Percentiles rank a stretch among this genome's conserved stretches.
phyloP scores from a whole-genome alignment of 1,140 invertebrate genomes.

The Stegodyphus mimosarum region DNA sequence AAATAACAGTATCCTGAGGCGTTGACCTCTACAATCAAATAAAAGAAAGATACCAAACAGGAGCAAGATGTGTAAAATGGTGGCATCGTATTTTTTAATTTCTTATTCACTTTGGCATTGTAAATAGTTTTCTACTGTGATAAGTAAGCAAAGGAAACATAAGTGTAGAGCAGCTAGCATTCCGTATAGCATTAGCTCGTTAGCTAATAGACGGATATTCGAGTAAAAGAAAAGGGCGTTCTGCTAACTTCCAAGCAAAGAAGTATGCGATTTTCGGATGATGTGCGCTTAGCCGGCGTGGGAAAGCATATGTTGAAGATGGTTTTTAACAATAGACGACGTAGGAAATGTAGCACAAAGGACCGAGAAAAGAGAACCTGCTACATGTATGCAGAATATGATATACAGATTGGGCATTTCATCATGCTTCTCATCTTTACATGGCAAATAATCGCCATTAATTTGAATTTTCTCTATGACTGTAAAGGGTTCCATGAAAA shows the following conservation, averaged over 20 bases:
- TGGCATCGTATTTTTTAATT: no score
- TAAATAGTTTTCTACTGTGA: no score
- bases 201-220: no score
- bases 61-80: no score
- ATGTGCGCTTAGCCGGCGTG: conserved; percentile 16
- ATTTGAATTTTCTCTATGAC: conserved; percentile 15
- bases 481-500: background rate
- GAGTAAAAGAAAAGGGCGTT: conserved; percentile 3
- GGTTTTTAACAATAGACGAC: conserved; percentile 1
- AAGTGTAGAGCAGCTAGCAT: no score
- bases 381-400: background rate
- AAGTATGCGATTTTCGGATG: background rate
- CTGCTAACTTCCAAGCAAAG: conserved; percentile 9
- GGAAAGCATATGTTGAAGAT: background rate
- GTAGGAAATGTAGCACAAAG: conserved; percentile 20
- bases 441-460: conserved; percentile 18
- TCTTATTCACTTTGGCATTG: no score
- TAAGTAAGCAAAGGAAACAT: no score
- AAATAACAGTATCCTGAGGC: no score
- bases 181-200: no score
- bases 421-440: background rate
- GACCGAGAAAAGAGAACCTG: background rate
- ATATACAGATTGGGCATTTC: background rate
- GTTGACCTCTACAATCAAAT: no score
- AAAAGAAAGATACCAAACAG: no score